These are phyloP conservation scores for Parnassius orleans DNA, from an alignment of 2,888 invertebrate genomes.

Conservation along the genomic window DNA sequence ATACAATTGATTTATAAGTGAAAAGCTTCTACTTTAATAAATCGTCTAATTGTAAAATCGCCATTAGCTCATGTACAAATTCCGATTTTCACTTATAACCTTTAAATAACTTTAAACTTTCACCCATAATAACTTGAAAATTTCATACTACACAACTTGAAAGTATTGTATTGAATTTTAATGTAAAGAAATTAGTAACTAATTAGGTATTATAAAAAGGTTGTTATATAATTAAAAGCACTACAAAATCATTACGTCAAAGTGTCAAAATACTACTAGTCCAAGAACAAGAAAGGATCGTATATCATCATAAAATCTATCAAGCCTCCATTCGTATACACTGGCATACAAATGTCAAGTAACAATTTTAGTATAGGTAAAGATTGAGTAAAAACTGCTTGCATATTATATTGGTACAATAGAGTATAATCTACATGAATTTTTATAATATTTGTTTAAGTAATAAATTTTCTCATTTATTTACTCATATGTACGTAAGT, in stretches of 20 bases:
- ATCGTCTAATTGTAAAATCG: no score
- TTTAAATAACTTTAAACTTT: slow-evolving; percentile 65
- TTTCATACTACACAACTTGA: slow-evolving; percentile 62
- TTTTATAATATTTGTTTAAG: no score
- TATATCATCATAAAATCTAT: slow-evolving; percentile 55
- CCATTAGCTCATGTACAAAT: no score
- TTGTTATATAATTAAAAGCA: slow-evolving; percentile 59
- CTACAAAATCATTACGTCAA: slow-evolving; percentile 77
- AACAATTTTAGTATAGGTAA: no score
- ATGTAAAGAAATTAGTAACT: slow-evolving; percentile 53
- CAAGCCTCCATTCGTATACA: slow-evolving; percentile 27
- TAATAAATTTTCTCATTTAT: no score
- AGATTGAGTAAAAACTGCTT: no score
- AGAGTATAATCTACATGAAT: no score
- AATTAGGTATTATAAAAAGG: slow-evolving; percentile 62
- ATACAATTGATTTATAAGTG: no score
- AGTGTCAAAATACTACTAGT: slow-evolving; percentile 64
- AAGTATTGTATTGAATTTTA: slow-evolving; percentile 53
- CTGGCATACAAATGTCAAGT: no score
- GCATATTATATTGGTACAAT: no score
- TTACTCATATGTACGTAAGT: no score
- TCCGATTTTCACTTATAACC: slow-evolving; percentile 39
- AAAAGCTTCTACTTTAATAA: no score
- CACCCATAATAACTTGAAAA: slow-evolving; percentile 74
- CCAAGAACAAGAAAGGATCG: slow-evolving; percentile 59